phyloP scores from a whole-genome alignment of 2,888 invertebrate genomes.

The Eupithecia pulchellata region DNA sequence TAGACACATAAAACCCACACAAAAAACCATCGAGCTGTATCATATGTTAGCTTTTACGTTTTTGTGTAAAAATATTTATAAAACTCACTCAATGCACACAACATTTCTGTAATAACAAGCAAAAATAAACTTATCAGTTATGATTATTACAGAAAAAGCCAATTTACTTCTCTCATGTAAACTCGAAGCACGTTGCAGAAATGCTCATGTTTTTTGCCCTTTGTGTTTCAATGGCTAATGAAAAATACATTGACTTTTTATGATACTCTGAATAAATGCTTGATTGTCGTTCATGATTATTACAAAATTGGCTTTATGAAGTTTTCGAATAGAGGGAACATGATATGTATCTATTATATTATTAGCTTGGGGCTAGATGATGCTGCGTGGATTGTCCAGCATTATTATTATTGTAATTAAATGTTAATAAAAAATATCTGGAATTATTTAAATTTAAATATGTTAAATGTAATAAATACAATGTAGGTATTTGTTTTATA shows the following conservation, averaged over 20 bases:
- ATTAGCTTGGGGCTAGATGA: no score
- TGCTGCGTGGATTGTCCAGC: no score
- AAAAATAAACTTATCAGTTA: constrained; percentile 20
- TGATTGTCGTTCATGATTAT: constrained; percentile 37
- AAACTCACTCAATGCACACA: neutral
- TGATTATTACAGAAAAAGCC: constrained; percentile 39
- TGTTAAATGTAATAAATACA: no score
- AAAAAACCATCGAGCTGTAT: neutral
- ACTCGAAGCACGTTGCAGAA: constrained; percentile 37
- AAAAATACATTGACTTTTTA: constrained; percentile 41
- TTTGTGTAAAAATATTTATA: neutral
- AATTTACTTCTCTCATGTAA: constrained; percentile 38
- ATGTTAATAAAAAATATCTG: no score
- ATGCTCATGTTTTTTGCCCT: constrained; percentile 37
- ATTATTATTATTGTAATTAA: no score
- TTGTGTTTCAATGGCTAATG: constrained; percentile 41
- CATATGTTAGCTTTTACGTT: neutral
- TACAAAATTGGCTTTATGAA: constrained; percentile 25
- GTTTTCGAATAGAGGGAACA: constrained; percentile 8
- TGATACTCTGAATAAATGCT: constrained; percentile 33
- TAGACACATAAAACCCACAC: no score
- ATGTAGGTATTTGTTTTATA: no score
- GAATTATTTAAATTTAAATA: no score
- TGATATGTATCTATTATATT: no score
- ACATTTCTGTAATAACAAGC: neutral